A percentile compares a stretch with the other conserved stretches of the same genome.
phyloP scores from a whole-genome alignment of 2,888 invertebrate species.

The Sialis lutaria region DNA sequence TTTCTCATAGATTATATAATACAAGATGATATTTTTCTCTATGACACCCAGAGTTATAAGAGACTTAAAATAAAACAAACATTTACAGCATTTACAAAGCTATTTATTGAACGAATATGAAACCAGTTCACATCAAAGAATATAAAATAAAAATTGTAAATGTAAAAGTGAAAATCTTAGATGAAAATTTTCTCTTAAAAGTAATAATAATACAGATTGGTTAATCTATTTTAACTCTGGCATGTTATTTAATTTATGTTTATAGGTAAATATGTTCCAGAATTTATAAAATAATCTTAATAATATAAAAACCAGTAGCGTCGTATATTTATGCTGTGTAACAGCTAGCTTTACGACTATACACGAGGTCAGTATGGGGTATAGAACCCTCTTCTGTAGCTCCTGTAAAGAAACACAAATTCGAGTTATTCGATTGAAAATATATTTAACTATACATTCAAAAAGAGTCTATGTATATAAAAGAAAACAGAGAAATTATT shows the following conservation, averaged over 20 bases:
- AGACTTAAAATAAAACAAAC: no score
- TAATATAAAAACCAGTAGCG: slow-evolving; percentile 2
- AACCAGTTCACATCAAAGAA: no score
- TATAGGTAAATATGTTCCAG: background rate
- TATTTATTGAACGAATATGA: no score
- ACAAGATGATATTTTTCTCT: no score
- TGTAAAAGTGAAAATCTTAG: no score
- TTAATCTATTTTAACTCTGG: background rate
- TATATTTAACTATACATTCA: background rate
- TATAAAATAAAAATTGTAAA: no score
- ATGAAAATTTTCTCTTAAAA: no score
- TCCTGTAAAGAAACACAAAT: slow-evolving; percentile 32
- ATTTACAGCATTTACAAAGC: no score
- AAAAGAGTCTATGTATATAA: background rate
- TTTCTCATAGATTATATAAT: no score
- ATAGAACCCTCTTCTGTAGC: slow-evolving; percentile 49
- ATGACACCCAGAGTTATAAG: no score
- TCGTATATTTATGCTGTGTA: no score
- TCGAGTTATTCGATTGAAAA: background rate
- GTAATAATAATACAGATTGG: no score
- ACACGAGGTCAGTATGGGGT: slow-evolving; percentile 42
- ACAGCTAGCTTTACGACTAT: slow-evolving; percentile 5
- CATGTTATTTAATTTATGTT: background rate
- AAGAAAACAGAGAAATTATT: background rate
- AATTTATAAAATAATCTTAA: background rate